phyloP scores from a whole-genome alignment of 2,797 vertebrate species.

The Rousettus madagascariensis region DNA sequence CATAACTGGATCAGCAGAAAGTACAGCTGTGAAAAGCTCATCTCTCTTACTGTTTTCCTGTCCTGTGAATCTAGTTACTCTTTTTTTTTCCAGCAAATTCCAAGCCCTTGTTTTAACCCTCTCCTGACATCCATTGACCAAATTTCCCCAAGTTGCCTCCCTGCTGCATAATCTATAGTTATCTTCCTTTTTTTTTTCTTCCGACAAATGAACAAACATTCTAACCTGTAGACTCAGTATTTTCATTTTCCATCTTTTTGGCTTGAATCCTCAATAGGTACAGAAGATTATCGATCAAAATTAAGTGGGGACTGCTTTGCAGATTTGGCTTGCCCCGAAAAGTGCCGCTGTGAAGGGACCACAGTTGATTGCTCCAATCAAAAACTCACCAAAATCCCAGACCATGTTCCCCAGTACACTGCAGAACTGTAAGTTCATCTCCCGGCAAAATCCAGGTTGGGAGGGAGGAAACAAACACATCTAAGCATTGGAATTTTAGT shows the following conservation, averaged over 20 bases:
- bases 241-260: constrained; percentile 70
- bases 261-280: constrained; percentile 90
- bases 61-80: constrained; percentile 84
- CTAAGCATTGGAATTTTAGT: not conserved
- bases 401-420: constrained; percentile 97
- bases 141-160: constrained; percentile 81
- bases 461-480: not conserved
- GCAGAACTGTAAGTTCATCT: constrained; percentile 94
- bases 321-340: constrained; percentile 97
- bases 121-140: constrained; percentile 84
- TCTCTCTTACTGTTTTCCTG: constrained; percentile 83
- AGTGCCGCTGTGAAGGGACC: constrained; percentile 97
- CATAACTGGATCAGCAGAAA: constrained; percentile 87
- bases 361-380: constrained; percentile 99
- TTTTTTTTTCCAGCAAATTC: constrained; percentile 83
- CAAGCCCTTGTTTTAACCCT: constrained; percentile 85
- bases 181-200: constrained; percentile 71
- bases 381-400: constrained; percentile 96
- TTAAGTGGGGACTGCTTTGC: constrained; percentile 98
- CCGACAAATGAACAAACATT: constrained; percentile 58
- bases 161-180: constrained; percentile 80
- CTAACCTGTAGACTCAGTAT: constrained; percentile 73
- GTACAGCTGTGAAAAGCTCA: constrained; percentile 90
- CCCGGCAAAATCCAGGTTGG: not conserved
- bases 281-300: constrained; percentile 98